Evolutionary conservation across 2,113 vertebrate genomes (phyloP).

Genomic region (Amphilophus citrinellus): DNA sequence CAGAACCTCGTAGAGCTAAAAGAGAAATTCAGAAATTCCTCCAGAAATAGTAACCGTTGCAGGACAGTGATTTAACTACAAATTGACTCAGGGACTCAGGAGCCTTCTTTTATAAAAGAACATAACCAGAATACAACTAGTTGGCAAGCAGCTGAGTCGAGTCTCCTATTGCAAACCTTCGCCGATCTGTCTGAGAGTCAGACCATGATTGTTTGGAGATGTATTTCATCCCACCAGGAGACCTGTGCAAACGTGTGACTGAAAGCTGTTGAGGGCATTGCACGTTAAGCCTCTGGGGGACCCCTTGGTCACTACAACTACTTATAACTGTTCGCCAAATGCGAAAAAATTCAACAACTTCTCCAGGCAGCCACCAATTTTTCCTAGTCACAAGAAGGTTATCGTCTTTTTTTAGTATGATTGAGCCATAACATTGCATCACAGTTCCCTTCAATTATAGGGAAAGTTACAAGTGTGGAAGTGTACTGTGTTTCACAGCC

Average conservation of each 20-base stretch:
- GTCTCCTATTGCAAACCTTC: too few species aligned
- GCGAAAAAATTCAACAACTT: background rate
- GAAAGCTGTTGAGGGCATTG: too few species aligned
- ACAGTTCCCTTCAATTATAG: background rate
- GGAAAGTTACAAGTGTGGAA: background rate
- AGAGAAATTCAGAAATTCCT: background rate
- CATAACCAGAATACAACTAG: background rate
- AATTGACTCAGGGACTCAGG: too few species aligned
- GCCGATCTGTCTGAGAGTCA: too few species aligned
- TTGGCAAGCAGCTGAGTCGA: background rate
- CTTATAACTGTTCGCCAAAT: too few species aligned
- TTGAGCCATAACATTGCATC: background rate
- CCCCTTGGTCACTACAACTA: too few species aligned
- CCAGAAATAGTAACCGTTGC: background rate
- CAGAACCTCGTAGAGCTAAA: background rate
- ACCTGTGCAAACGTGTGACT: background rate
- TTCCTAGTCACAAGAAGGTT: background rate
- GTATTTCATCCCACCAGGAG: background rate
- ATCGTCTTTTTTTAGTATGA: background rate
- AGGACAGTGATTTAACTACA: too few species aligned
- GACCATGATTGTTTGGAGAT: background rate
- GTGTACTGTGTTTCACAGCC: background rate
- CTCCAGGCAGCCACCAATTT: too few species aligned
- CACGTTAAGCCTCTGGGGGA: too few species aligned
- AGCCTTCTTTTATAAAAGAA: background rate